A percentile compares a stretch with the other conserved stretches of the same genome.
phyloP scores from a whole-genome alignment of 1,140 invertebrate species.

The Melanaphis sacchari region DNA sequence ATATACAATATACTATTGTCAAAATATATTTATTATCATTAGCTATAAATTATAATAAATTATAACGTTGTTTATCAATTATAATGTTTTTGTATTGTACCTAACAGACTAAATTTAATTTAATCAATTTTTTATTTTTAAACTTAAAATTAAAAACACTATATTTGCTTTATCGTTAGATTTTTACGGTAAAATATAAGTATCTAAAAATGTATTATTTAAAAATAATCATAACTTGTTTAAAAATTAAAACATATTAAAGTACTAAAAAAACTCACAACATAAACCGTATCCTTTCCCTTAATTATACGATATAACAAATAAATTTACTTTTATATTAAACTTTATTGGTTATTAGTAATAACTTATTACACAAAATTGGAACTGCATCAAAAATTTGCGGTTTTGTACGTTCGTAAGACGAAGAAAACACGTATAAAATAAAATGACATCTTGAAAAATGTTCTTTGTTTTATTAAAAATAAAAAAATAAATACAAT shows the following conservation, averaged over 20 bases:
- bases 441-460: not conserved
- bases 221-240: too few relatives aligned
- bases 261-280: too few relatives aligned
- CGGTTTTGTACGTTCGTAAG: not conserved
- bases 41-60: not conserved
- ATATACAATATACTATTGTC: not conserved
- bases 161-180: too few relatives aligned
- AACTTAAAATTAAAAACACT: not conserved
- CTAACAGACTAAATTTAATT: not conserved
- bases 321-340: not conserved
- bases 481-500: not conserved
- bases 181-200: too few relatives aligned
- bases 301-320: not conserved
- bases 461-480: not conserved
- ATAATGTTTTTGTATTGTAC: not conserved
- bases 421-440: not conserved
- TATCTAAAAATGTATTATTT: too few relatives aligned
- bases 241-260: too few relatives aligned
- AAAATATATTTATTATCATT: not conserved
- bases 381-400: not conserved
- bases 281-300: not conserved
- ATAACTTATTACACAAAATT: not conserved
- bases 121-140: not conserved
- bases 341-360: not conserved
- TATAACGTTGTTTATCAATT: not conserved